Evolutionary conservation across 1,140 invertebrate species (phyloP).

Genomic region (Hylyphantes graminicola): DNA sequence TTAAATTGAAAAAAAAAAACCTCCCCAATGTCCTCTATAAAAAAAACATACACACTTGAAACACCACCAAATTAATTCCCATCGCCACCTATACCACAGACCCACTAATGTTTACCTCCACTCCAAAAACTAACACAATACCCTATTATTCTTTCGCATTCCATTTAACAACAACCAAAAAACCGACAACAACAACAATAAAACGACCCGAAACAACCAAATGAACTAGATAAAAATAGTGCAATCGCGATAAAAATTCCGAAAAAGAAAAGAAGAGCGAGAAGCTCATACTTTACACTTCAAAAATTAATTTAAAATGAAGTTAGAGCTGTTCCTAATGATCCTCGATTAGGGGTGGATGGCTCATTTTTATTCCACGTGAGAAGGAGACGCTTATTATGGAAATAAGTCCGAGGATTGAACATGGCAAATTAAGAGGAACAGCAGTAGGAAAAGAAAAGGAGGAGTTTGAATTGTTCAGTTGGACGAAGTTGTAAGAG

Average conservation of each 20-base stretch:
- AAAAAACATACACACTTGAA: conserved; percentile 11
- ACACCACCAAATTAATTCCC: conserved; percentile 28
- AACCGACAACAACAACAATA: neutral
- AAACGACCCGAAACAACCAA: conserved; percentile 15
- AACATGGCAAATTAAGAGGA: conserved; percentile 24
- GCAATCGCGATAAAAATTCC: conserved; percentile 5
- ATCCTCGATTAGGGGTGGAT: conserved; percentile 39
- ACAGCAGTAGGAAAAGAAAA: neutral
- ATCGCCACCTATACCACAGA: conserved; percentile 1
- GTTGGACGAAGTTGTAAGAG: neutral
- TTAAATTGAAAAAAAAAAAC: neutral
- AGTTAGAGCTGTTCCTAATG: conserved; percentile 52
- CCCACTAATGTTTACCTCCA: conserved; percentile 29
- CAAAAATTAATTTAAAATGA: conserved; percentile 59
- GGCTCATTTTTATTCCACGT: conserved; percentile 54
- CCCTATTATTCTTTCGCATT: conserved; percentile 22
- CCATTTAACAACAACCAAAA: conserved; percentile 15
- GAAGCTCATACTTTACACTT: conserved; percentile 54
- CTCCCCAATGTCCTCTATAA: neutral
- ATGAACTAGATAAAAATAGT: conserved; percentile 41
- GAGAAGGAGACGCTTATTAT: conserved; percentile 42
- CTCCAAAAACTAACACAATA: conserved; percentile 11
- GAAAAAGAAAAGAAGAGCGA: conserved; percentile 7
- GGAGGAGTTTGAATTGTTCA: neutral
- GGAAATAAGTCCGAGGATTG: conserved; percentile 44